Percentiles rank a stretch among this genome's conserved stretches.
Evolutionary conservation across 1,140 invertebrate genomes (phyloP).

Genomic region (Lasioglossum baleicum): DNA sequence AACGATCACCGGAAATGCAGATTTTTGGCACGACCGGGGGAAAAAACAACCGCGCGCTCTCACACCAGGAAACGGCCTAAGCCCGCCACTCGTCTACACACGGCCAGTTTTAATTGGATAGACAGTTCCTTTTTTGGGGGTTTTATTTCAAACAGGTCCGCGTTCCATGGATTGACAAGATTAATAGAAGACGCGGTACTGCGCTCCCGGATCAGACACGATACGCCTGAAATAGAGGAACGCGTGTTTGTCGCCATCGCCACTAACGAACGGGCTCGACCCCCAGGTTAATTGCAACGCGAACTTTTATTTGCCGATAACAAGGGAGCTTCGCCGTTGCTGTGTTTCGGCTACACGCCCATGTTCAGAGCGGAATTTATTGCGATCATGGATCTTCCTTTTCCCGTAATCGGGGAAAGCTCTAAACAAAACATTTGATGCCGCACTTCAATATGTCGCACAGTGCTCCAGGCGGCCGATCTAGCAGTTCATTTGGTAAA

Average conservation of each 20-base stretch:
- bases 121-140: too few species aligned
- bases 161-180: neutral
- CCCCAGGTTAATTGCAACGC: neutral
- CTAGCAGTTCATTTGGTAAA: too few species aligned
- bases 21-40: conserved; percentile 8
- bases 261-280: neutral
- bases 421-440: too few species aligned
- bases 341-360: neutral
- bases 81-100: too few species aligned
- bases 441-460: too few species aligned
- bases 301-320: neutral
- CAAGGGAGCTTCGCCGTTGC: neutral
- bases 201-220: neutral
- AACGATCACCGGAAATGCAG: conserved; percentile 44
- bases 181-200: neutral
- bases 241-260: neutral
- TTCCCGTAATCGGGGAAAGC: too few species aligned
- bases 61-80: conserved; percentile 13
- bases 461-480: too few species aligned
- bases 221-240: neutral
- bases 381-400: neutral
- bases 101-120: neutral
- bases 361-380: neutral
- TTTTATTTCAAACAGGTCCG: neutral
- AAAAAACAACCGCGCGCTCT: conserved; percentile 10